phyloP scores from a whole-genome alignment of 2,888 invertebrate species.

The Proisotoma minuta region DNA sequence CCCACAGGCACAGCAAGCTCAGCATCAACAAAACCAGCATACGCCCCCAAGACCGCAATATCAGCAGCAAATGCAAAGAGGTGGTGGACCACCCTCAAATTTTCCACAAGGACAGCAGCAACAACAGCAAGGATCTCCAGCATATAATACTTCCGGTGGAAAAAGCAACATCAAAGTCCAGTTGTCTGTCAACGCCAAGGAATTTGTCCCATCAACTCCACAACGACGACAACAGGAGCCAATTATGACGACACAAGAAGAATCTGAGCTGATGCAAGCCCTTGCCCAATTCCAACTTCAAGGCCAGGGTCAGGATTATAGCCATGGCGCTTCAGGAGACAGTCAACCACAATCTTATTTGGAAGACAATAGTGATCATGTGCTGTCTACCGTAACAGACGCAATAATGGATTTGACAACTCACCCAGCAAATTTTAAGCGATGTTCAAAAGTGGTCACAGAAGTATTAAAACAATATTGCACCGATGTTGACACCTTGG shows the following conservation, averaged over 20 bases:
- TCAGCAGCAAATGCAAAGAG: background rate
- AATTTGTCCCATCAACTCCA: conserved; percentile 32
- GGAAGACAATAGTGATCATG: conserved; percentile 27
- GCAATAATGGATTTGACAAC: conserved; percentile 33
- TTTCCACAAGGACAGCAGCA: background rate
- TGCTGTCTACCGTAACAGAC: conserved; percentile 39
- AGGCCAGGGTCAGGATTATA: conserved; percentile 4
- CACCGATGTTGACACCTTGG: conserved; percentile 37
- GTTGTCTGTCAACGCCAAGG: conserved; percentile 36
- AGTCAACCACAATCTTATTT: background rate
- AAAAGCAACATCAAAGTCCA: background rate
- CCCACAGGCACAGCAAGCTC: background rate
- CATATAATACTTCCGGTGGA: background rate
- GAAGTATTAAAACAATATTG: conserved; percentile 37
- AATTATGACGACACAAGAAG: conserved; percentile 20
- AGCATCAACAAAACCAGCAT: conserved; percentile 1
- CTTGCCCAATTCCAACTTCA: conserved; percentile 34
- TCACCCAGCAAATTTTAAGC: conserved; percentile 40
- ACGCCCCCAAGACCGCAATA: conserved; percentile 1
- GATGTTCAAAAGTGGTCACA: conserved; percentile 27
- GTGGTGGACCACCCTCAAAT: too few relatives aligned
- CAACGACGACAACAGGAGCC: background rate
- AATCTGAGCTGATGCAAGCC: conserved; percentile 24
- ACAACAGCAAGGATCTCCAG: background rate
- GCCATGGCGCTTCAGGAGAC: background rate